Conservation (phyloP, 2,888 invertebrate species). For the Abrostola tripartita region DNA sequence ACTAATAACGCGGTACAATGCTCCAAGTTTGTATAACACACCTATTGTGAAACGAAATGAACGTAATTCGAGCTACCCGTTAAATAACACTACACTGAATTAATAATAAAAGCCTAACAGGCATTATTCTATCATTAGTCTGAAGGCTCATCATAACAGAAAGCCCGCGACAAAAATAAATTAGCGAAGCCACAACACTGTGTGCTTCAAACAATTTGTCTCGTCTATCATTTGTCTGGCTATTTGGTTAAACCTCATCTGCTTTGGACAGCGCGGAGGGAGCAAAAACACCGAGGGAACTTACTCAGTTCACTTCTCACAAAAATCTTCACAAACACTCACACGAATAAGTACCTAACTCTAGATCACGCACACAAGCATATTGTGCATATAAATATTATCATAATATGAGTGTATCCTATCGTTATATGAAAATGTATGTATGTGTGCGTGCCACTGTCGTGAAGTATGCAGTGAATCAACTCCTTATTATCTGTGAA, state of each 20-base stretch:
- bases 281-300: slow-evolving; percentile 64
- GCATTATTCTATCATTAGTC: slow-evolving; percentile 36
- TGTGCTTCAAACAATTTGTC: slow-evolving; percentile 74
- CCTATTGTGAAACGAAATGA: slow-evolving; percentile 11
- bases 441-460: slow-evolving; percentile 40
- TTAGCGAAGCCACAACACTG: slow-evolving; percentile 64
- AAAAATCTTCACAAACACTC: slow-evolving; percentile 38
- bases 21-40: slow-evolving; percentile 1
- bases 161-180: slow-evolving; percentile 56
- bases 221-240: slow-evolving; percentile 76
- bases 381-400: slow-evolving; percentile 1
- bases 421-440: slow-evolving; percentile 11
- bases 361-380: slow-evolving; percentile 25
- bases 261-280: slow-evolving; percentile 68
- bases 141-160: slow-evolving; percentile 38
- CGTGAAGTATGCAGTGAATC: slow-evolving; percentile 47
- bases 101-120: slow-evolving; percentile 33
- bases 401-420: slow-evolving; percentile 21
- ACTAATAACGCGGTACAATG: neutral
- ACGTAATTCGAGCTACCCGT: slow-evolving; percentile 9
- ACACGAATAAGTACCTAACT: slow-evolving; percentile 13
- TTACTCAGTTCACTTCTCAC: slow-evolving; percentile 48
- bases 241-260: slow-evolving; percentile 77
- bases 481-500: slow-evolving; percentile 46
- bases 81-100: slow-evolving; percentile 13